A percentile compares a stretch with the other conserved stretches of the same genome.
phyloP scores from a whole-genome alignment of 2,888 invertebrate species.

The Gymnoscelis rufifasciata region DNA sequence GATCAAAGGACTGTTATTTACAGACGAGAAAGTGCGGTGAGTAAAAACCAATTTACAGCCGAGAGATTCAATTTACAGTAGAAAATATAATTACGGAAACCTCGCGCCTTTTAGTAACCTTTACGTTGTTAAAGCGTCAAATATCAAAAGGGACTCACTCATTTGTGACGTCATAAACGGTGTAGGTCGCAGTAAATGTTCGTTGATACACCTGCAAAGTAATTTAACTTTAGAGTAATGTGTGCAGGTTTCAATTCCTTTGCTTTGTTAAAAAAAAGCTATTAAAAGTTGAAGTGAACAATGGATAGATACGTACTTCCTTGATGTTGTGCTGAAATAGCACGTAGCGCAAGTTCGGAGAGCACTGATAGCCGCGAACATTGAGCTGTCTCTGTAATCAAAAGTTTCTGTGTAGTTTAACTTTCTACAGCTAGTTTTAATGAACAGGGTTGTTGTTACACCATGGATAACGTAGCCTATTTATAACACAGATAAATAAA shows the following conservation, averaged over 20 bases:
- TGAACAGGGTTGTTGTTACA: no score
- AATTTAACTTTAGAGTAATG: constrained; percentile 37
- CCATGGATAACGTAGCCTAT: no score
- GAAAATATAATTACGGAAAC: constrained; percentile 44
- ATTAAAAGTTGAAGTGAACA: constrained; percentile 42
- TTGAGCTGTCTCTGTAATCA: constrained; percentile 88
- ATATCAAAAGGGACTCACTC: constrained; percentile 83
- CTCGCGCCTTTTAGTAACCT: constrained; percentile 39
- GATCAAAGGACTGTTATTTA: constrained; percentile 32
- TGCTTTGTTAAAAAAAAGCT: constrained; percentile 36
- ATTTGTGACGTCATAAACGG: constrained; percentile 93
- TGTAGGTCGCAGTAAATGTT: constrained; percentile 92
- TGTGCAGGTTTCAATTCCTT: constrained; percentile 31
- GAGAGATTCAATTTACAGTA: constrained; percentile 47
- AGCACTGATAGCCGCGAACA: constrained; percentile 92
- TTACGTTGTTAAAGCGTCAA: constrained; percentile 40
- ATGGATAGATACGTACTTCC: constrained; percentile 78
- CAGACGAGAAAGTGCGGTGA: constrained; percentile 37
- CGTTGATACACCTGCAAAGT: constrained; percentile 88
- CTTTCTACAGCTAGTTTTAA: background rate
- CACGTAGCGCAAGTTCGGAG: constrained; percentile 90
- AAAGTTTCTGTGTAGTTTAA: constrained; percentile 27
- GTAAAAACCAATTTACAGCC: constrained; percentile 45
- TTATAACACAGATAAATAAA: no score
- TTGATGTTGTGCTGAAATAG: constrained; percentile 94